Conservation (phyloP, 2,797 vertebrate species). For the Spinus pinus region DNA sequence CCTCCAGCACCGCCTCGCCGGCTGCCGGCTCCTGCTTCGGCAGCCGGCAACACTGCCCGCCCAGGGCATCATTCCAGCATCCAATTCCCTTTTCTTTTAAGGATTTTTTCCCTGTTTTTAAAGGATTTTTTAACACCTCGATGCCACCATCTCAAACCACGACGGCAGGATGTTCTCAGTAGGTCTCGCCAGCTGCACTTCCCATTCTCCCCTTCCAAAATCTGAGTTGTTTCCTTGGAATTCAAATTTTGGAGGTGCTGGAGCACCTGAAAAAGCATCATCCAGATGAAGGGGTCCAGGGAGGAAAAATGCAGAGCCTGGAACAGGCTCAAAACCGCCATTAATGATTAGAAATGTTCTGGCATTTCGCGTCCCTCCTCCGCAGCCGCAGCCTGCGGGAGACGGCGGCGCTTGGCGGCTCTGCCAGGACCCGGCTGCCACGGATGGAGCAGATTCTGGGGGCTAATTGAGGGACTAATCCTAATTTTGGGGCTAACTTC, state of each 20-base stretch:
- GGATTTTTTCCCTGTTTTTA: background rate
- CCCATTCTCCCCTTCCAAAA: background rate
- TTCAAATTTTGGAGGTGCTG: background rate
- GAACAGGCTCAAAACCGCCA: background rate
- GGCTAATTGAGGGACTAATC: background rate
- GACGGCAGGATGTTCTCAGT: background rate
- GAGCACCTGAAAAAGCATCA: background rate
- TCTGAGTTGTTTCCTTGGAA: background rate
- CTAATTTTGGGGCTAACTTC: background rate
- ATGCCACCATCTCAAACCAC: background rate
- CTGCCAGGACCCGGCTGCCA: background rate
- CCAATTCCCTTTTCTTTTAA: background rate
- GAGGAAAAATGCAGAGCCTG: background rate
- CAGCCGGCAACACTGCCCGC: background rate
- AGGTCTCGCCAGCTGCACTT: background rate
- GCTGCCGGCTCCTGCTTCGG: background rate
- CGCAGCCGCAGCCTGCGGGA: constrained; percentile 42
- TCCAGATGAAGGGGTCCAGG: background rate
- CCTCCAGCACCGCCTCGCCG: background rate
- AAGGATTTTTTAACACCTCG: background rate
- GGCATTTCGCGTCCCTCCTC: constrained; percentile 45
- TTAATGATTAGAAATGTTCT: constrained; percentile 53
- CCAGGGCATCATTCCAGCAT: constrained; percentile 11
- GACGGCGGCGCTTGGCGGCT: background rate
- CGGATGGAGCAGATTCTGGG: background rate